These are phyloP conservation scores for Lepidochrysops patricia DNA, from an alignment of 2,888 invertebrate genomes.

Conservation along the genomic window DNA sequence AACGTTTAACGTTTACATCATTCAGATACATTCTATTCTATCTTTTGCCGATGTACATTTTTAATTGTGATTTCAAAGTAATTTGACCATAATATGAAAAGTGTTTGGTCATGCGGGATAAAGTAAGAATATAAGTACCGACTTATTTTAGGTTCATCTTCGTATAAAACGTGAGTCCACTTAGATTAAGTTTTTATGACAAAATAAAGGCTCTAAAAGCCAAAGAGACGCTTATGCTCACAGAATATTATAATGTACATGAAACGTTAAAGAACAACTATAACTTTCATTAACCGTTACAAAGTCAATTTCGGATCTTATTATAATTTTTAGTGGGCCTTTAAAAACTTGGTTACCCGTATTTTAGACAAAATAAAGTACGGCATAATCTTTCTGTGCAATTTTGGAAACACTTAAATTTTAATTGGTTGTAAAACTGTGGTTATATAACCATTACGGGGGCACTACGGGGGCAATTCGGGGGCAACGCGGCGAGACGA, in stretches of 20 bases:
- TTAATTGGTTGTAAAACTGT: slow-evolving; percentile 71
- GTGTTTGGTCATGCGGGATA: no score
- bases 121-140: no score
- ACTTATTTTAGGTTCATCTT: no score
- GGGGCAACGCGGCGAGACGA: slow-evolving; percentile 31
- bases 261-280: neutral
- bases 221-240: neutral
- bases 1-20: neutral
- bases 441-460: slow-evolving; percentile 68
- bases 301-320: slow-evolving; percentile 1
- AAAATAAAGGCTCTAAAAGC: neutral
- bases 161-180: neutral
- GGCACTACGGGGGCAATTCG: slow-evolving; percentile 65
- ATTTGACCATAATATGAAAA: no score
- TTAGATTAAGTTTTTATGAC: neutral
- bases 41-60: no score
- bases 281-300: neutral
- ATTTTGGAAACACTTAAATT: slow-evolving; percentile 69
- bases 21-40: neutral
- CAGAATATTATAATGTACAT: neutral
- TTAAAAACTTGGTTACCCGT: slow-evolving; percentile 34
- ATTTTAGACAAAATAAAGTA: slow-evolving; percentile 55
- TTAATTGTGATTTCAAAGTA: no score
- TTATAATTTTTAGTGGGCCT: slow-evolving; percentile 9
- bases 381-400: slow-evolving; percentile 49